Evolutionary conservation across 2,888 invertebrate species (phyloP).

Genomic region (Brenthis hecate): DNA sequence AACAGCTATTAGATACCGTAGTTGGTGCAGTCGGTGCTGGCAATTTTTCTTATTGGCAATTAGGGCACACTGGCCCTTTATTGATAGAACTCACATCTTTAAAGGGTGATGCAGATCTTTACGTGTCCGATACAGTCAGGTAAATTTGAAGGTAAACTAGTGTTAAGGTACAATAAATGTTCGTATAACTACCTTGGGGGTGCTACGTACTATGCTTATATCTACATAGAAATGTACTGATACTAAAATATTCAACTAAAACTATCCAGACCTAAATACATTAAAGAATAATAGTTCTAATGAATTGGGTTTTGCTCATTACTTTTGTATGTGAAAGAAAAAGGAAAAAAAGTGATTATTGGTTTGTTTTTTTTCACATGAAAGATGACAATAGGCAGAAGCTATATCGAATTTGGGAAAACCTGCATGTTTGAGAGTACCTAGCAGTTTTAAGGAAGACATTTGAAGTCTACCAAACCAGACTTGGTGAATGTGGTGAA

Average conservation of each 20-base stretch:
- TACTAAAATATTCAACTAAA: not conserved
- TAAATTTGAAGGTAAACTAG: constrained; percentile 39
- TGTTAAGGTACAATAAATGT: not conserved
- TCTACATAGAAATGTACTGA: not conserved
- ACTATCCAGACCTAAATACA: too few species aligned
- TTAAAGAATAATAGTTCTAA: too few species aligned
- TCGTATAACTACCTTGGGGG: not conserved
- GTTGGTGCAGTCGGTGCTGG: constrained; percentile 66
- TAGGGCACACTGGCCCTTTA: constrained; percentile 65
- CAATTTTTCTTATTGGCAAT: constrained; percentile 76
- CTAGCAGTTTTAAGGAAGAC: too few species aligned
- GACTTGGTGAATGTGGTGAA: too few species aligned
- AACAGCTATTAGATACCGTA: constrained; percentile 67
- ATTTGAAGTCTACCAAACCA: too few species aligned
- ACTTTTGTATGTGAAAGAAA: too few species aligned
- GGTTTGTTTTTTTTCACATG: too few species aligned
- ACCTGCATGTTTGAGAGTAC: too few species aligned
- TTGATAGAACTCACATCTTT: constrained; percentile 66
- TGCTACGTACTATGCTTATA: not conserved
- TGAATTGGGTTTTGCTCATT: too few species aligned
- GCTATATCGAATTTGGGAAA: too few species aligned
- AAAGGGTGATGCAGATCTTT: constrained; percentile 72
- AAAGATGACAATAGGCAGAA: too few species aligned
- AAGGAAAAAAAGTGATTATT: too few species aligned
- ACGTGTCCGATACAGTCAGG: constrained; percentile 68